A percentile compares a stretch with the other conserved stretches of the same genome.
These are phyloP conservation scores for Bombus superbus DNA, from an alignment of 1,140 invertebrate species.

Conservation along the genomic window DNA sequence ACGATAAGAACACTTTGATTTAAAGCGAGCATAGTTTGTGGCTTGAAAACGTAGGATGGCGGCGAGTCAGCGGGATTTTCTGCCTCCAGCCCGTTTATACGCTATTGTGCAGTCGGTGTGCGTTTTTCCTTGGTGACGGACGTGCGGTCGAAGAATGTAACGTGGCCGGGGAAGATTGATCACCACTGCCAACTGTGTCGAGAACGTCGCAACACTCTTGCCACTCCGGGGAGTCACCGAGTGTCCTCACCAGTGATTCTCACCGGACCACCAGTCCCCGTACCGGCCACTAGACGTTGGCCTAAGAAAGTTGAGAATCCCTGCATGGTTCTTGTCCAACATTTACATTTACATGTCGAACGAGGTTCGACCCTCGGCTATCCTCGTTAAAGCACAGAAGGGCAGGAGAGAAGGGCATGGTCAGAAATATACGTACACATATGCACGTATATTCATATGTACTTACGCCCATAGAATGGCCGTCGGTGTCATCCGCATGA, in stretches of 20 bases:
- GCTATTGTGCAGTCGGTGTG: constrained; percentile 33
- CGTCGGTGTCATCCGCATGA: constrained; percentile 63
- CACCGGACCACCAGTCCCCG: constrained; percentile 22
- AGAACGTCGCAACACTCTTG: constrained; percentile 71
- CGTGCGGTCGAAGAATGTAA: constrained; percentile 50
- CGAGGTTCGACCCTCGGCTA: constrained; percentile 69
- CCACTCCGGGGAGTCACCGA: constrained; percentile 61
- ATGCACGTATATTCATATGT: constrained; percentile 18
- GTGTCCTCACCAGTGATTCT: constrained; percentile 68
- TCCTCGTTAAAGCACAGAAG: constrained; percentile 67
- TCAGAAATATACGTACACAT: constrained; percentile 48
- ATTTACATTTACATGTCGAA: constrained; percentile 77
- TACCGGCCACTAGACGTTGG: background rate
- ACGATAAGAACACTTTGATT: too few species aligned
- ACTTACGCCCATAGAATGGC: constrained; percentile 51
- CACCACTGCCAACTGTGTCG: constrained; percentile 70
- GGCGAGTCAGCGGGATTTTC: constrained; percentile 1
- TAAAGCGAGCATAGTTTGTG: background rate
- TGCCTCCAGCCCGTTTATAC: constrained; percentile 17
- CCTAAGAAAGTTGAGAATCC: constrained; percentile 52
- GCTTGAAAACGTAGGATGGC: background rate
- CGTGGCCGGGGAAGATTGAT: constrained; percentile 68
- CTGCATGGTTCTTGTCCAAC: constrained; percentile 69
- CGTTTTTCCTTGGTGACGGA: constrained; percentile 39
- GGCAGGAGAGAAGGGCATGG: constrained; percentile 37